phyloP scores from a whole-genome alignment of 2,888 invertebrate species.

The Hanleya hanleyi region DNA sequence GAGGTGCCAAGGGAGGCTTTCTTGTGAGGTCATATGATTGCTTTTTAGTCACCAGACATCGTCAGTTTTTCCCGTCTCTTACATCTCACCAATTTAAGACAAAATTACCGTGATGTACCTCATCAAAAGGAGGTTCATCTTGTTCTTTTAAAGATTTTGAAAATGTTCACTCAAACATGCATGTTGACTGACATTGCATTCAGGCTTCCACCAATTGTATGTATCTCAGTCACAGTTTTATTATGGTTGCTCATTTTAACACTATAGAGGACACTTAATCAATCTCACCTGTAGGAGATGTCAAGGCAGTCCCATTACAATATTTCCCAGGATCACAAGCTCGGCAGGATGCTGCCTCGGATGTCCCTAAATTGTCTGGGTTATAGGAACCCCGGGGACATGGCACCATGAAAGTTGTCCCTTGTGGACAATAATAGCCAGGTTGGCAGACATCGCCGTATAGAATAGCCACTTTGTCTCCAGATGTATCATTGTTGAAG shows the following conservation, averaged over 20 bases:
- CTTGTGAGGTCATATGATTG: too few relatives aligned
- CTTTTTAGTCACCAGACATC: too few relatives aligned
- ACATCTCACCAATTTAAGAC: too few relatives aligned
- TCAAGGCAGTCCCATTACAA: conserved; percentile 64
- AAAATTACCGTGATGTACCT: too few relatives aligned
- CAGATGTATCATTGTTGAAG: conserved; percentile 63
- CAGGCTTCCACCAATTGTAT: too few relatives aligned
- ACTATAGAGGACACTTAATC: background rate
- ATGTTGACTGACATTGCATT: too few relatives aligned
- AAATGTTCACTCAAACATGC: too few relatives aligned
- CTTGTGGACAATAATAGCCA: conserved; percentile 68
- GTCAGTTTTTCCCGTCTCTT: too few relatives aligned
- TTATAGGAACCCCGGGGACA: conserved; percentile 69
- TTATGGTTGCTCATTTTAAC: background rate
- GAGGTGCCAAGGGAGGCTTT: too few relatives aligned
- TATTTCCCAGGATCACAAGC: conserved; percentile 68
- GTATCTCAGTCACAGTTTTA: too few relatives aligned
- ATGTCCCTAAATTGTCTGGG: conserved; percentile 48
- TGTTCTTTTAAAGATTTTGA: too few relatives aligned
- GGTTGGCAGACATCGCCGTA: conserved; percentile 68
- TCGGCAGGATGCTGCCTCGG: conserved; percentile 50
- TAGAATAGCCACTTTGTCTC: conserved; percentile 61
- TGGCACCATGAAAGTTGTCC: conserved; percentile 60
- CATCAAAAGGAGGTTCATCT: too few relatives aligned
- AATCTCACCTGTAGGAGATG: conserved; percentile 49